Evolutionary conservation across 2,113 vertebrate genomes (phyloP), one percentile per base, ranked within the genome.

Genomic region (Menidia beryllina): DNA sequence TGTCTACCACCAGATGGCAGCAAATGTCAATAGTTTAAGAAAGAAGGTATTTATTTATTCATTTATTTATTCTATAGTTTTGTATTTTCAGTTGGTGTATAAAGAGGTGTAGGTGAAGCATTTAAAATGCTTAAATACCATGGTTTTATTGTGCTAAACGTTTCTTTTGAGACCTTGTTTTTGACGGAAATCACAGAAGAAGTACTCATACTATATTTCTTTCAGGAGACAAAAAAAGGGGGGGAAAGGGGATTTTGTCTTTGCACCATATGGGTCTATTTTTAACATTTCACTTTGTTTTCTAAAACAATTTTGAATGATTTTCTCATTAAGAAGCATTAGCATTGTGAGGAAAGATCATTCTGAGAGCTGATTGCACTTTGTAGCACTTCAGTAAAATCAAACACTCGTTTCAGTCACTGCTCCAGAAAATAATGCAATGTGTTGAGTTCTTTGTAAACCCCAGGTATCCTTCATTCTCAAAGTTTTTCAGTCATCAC

Each of bases 1-100:
- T 79, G 17, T 82, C 65, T 50, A 73, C 86, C 86, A 89, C 76
- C 50, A 62, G 85, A 65, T 76, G 85, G 66, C 74, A 76, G 77
- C 69, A 66, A 71, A 62, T 15, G 58, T 72, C 66, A 30, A 30
- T 47, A 47, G 41, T 14, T 24, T 14, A 41, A 10, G 23, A 10
- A 23, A 25, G 23, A 1, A 3, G 7, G 39, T 17, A 5, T 59
- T 45, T 45, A 43, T 45, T 19, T 7, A 41, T 5, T 15, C 3
- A 43, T 25, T 19, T 17, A 19, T 43, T 59, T 8, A 14, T 20
- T 61, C 52, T 34, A 51, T 38, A 69, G 50, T 38, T 14, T 61
- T 60, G n/a, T 21, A 4, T 53, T 67, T 27, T 34, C 53, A 19
- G 23, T 49, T 71, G 43, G 47, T n/a, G n/a, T 11, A 24, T 17